These are phyloP conservation scores for Lindbergichthys nudifrons DNA, from an alignment of 2,797 vertebrate species.

Conservation along the genomic window DNA sequence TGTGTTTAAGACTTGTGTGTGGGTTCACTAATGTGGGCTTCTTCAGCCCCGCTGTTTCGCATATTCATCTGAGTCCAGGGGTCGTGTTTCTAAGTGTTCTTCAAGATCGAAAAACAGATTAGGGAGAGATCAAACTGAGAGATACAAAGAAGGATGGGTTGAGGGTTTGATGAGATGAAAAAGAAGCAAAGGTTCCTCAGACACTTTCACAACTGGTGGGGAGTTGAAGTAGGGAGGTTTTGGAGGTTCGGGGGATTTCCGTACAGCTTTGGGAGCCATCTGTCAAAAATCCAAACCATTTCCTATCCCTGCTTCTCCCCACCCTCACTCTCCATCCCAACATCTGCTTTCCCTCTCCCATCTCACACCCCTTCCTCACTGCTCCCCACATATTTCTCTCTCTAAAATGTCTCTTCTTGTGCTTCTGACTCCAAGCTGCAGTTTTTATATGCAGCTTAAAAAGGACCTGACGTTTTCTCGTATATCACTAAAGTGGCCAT, in stretches of 20 bases:
- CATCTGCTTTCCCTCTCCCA: slow-evolving; percentile 70
- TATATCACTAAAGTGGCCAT: neutral
- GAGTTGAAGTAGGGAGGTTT: slow-evolving; percentile 47
- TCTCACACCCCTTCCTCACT: slow-evolving; percentile 33
- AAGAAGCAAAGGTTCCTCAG: slow-evolving; percentile 33
- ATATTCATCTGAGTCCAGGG: slow-evolving; percentile 46
- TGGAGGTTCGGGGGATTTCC: slow-evolving; percentile 78
- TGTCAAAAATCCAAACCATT: slow-evolving; percentile 84
- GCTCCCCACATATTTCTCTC: slow-evolving; percentile 41
- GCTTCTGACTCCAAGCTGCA: neutral
- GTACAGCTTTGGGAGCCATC: slow-evolving; percentile 73
- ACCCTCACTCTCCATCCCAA: slow-evolving; percentile 51
- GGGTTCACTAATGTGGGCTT: slow-evolving; percentile 41
- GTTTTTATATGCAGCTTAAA: neutral
- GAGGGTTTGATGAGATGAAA: slow-evolving; percentile 17
- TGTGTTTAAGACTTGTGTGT: slow-evolving; percentile 35
- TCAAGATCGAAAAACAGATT: slow-evolving; percentile 36
- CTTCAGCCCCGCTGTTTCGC: slow-evolving; percentile 31
- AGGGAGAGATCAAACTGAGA: slow-evolving; percentile 5
- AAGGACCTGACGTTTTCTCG: neutral
- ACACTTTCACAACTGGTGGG: slow-evolving; percentile 52
- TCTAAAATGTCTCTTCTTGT: slow-evolving; percentile 3
- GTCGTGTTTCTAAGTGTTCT: slow-evolving; percentile 36
- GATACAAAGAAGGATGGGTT: slow-evolving; percentile 17
- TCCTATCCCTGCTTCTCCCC: slow-evolving; percentile 68